Evolutionary conservation across 1,140 invertebrate species (phyloP), one percentile per base, ranked within the genome.

Genomic region (Drosophila athabasca): DNA sequence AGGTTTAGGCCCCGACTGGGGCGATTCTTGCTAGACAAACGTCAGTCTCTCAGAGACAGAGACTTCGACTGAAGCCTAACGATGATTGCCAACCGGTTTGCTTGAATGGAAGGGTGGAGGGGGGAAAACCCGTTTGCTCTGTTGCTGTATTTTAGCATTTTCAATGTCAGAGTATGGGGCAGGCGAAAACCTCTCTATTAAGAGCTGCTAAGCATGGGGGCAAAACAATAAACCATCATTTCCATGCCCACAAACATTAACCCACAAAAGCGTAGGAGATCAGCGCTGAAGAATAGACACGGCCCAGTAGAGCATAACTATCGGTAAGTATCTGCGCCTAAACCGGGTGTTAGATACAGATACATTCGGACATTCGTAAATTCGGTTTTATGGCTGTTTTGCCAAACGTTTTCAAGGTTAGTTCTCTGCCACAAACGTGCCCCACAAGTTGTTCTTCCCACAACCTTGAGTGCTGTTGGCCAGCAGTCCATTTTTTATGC

Each of bases 61-160:
- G 15, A 54, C 17, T 54, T 49, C 24, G 58, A 51, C 43, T 51
- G 53, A 45, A 50, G 41, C 52, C 54, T 49, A 67, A 52, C 72
- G 57, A 53, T 65, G 71, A 75, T 75, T 66, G 71, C 46, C 43
- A 76, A 76, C 73, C 73, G 73, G 73, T 76, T 76, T 76, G 46
- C 39, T 53, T 62, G 55, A 45, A 26, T 5, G 24, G 24, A 0
- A 26, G 24, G 0, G n/a, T n/a, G n/a, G 24, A 26, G 5, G 57
- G 75, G 60, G 45, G 39, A 64, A 84, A 88, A 87, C 82, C 46
- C 46, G 83, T 87, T 76, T 71, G 62, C 48, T 64, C 62, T 70
- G 82, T 69, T 62, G 57, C 67, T 58, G 59, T 75, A 72, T 79
- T 81, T 64, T 69, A 87, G 55, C 83, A 75, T 88, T 88, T 87